Percentiles rank a stretch among this genome's conserved stretches.
phyloP scores from a whole-genome alignment of 2,888 invertebrate genomes.

The Ornithoptera priamus region DNA sequence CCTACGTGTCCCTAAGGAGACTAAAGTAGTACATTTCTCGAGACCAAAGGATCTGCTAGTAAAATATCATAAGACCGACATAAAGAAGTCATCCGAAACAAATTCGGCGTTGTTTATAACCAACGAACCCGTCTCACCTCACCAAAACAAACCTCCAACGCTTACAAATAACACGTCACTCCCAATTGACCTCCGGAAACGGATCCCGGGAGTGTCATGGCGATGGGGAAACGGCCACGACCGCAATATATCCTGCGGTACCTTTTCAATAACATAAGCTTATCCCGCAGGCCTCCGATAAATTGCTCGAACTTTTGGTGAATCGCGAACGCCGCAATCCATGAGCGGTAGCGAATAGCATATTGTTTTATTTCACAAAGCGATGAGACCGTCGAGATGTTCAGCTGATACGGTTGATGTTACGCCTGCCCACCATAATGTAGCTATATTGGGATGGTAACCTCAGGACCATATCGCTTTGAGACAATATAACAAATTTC shows the following conservation, averaged over 20 bases:
- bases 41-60: background rate
- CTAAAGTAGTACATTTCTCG: background rate
- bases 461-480: no score
- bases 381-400: no score
- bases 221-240: conserved; percentile 34
- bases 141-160: background rate
- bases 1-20: background rate
- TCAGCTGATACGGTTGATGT: no score
- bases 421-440: no score
- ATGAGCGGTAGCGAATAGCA: conserved; percentile 33
- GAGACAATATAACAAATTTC: no score
- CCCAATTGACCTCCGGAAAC: conserved; percentile 43
- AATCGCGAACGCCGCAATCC: conserved; percentile 36
- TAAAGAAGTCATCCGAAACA: conserved; percentile 32
- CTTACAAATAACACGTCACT: conserved; percentile 37
- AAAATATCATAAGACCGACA: conserved; percentile 30
- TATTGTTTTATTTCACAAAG: no score
- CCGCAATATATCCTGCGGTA: conserved; percentile 46
- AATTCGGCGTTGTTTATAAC: conserved; percentile 7
- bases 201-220: conserved; percentile 49
- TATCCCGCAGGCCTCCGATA: conserved; percentile 37
- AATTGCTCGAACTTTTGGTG: conserved; percentile 35
- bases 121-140: conserved; percentile 4
- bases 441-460: no score
- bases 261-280: conserved; percentile 49